These are phyloP conservation scores for Tinamus major DNA, from an alignment of 2,797 vertebrate species.

Conservation along the genomic window DNA sequence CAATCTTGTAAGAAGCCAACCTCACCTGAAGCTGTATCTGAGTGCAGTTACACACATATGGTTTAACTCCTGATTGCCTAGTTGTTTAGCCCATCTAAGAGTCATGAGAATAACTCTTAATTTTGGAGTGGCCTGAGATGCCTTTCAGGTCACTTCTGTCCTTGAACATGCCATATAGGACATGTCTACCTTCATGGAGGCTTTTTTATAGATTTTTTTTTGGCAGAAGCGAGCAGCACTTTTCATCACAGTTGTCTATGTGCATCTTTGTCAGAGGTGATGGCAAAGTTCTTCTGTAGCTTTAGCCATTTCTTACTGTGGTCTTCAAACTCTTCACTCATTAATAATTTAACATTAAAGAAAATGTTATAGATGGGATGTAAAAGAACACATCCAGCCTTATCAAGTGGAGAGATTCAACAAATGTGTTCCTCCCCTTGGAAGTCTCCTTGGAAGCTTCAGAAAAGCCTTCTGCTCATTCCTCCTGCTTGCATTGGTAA, in stretches of 20 bases:
- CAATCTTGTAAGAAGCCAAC: not conserved
- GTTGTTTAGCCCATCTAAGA: not conserved
- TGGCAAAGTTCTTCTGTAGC: not conserved
- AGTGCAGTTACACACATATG: not conserved
- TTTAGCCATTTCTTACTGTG: not conserved
- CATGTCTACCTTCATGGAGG: not conserved
- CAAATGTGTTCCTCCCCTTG: not conserved
- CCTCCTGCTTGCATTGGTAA: not conserved
- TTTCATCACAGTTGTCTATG: not conserved
- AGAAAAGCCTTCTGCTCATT: not conserved
- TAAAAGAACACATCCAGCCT: not conserved
- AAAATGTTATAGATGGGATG: not conserved
- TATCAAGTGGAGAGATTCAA: not conserved
- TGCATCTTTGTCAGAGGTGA: not conserved
- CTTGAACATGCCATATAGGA: not conserved
- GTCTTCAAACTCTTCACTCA: not conserved
- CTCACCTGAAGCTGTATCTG: rapidly evolving
- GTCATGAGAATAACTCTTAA: not conserved
- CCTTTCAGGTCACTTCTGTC: not conserved
- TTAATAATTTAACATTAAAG: not conserved
- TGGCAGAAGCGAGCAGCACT: not conserved
- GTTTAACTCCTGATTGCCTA: not conserved
- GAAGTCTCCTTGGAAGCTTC: not conserved
- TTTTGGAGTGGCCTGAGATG: not conserved
- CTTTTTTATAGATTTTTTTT: not conserved